phyloP scores from a whole-genome alignment of 1,140 invertebrate species.

The Achroia grisella region DNA sequence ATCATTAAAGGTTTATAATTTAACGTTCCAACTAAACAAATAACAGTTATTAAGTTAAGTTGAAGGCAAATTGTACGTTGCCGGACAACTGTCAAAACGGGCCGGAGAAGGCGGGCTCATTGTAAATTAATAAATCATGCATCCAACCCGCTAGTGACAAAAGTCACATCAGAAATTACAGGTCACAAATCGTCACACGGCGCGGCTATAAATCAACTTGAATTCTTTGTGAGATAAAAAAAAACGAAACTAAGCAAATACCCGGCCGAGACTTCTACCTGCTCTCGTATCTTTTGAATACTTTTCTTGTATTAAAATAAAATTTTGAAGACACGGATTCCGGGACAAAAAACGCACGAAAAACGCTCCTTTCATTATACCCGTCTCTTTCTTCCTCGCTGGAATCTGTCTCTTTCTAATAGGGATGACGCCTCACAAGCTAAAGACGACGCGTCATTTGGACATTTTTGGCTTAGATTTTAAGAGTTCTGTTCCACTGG shows the following conservation, averaged over 20 bases:
- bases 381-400: constrained; percentile 26
- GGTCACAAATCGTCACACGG: constrained; percentile 67
- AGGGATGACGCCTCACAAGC: constrained; percentile 31
- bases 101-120: constrained; percentile 5
- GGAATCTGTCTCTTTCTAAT: constrained; percentile 23
- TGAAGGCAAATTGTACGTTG: constrained; percentile 1
- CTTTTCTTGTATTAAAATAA: constrained; percentile 70
- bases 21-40: too few species aligned
- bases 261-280: constrained; percentile 50
- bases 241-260: constrained; percentile 63
- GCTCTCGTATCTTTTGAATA: constrained; percentile 66
- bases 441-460: constrained; percentile 38
- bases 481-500: neutral
- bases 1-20: too few species aligned
- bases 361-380: constrained; percentile 47
- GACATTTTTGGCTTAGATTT: constrained; percentile 28
- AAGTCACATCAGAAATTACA: constrained; percentile 66
- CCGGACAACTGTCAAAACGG: constrained; percentile 5
- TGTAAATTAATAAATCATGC: constrained; percentile 63
- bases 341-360: constrained; percentile 65
- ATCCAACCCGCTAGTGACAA: constrained; percentile 54
- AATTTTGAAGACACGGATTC: constrained; percentile 60
- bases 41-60: too few species aligned
- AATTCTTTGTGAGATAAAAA: constrained; percentile 56
- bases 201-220: constrained; percentile 60